Evolutionary conservation across 1,140 invertebrate genomes (phyloP), one percentile per base, ranked within the genome.

Genomic region (Mactra quadrangularis): DNA sequence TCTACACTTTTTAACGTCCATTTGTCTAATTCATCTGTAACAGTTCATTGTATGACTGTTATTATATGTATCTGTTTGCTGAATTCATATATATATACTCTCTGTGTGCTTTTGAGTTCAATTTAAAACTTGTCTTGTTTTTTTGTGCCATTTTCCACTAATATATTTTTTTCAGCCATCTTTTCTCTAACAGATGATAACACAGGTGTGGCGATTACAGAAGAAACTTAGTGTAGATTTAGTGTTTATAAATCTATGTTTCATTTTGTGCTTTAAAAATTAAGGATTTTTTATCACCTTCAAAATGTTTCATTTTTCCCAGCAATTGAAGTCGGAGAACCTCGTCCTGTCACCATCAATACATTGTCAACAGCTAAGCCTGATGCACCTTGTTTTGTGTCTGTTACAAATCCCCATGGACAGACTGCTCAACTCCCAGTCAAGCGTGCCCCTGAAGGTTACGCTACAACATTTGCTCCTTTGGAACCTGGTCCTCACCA

Each of bases 391-490:
- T 95, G 97, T 59, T 95, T 82, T 31, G 89, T 94, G 7, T 85
- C 85, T 22, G 90, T 94, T 17, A 90, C 89, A 19, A 90, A 86
- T 33, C 92, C 93, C 11, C 88, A 87, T 38, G 92, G 93, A 71
- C 86, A 91, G 82, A 89, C 85, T 59, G 83, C 96, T 9, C 95
- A 96, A 78, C 96, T 96, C 0, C 90, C 89, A 1, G 77, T 89
- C 22, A 87, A 89, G 45, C 86, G 88, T 45, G 96, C 95, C 0
- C 95, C 95, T 55, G 96, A 97, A 86, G 97, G 96, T 31, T 96
- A 96, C 91, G 92, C 96, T n/a, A 96, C 96, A 11, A 96, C 96
- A 90, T 97, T 97, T 89, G 97, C 96, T 68, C 96, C 97, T 1
- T 96, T 95, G 0, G 95, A 96, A 91, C 93, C 95, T n/a, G 96